Evolutionary conservation across 2,888 invertebrate genomes (phyloP), one percentile per base, ranked within the genome.

Genomic region (Liodrosophila aerea): DNA sequence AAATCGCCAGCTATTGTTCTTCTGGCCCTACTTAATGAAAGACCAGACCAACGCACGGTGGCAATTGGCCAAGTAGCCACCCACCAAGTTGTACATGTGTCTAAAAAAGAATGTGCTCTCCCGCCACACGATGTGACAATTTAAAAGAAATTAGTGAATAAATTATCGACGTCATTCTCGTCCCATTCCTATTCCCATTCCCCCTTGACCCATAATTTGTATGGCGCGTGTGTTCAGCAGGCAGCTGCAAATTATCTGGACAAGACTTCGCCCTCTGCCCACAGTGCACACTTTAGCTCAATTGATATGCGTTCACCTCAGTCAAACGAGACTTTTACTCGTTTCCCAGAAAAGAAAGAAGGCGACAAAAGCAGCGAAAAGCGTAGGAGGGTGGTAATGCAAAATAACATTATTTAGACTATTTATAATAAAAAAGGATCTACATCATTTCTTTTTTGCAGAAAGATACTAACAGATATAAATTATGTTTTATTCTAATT

Each of bases 21-120:
- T n/a, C n/a, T n/a, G n/a, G n/a, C n/a, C n/a, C n/a, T n/a, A n/a
- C n/a, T n/a, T n/a, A 44, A 44, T 15, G 15, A 1, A 18, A 37
- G 27, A 7, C 43, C 7, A 41, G 64, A 64, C 56, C 64, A 71
- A 64, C 64, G 72, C 59, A 47, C 33, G 36, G 68, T 58, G 57
- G 57, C 59, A 68, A 47, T 62, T 62, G 56, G 64, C 64, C 64
- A 64, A 57, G 51, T 49, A 56, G 41, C 52, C 69, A 69, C 63
- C 65, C 56, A 73, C 56, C 65, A 70, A 46, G 44, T 39, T 12
- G 11, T 7, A 31, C 16, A 44, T 40, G 18, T 34, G 34, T 46
- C 27, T 34, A 34, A 7, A 13, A n/a, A n/a, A n/a, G n/a, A n/a
- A n/a, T n/a, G n/a, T n/a, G n/a, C n/a, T 22, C 22, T 22, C 22